These are phyloP conservation scores for Sebastes taczanowskii DNA, from an alignment of 2,797 vertebrate species.

Conservation along the genomic window DNA sequence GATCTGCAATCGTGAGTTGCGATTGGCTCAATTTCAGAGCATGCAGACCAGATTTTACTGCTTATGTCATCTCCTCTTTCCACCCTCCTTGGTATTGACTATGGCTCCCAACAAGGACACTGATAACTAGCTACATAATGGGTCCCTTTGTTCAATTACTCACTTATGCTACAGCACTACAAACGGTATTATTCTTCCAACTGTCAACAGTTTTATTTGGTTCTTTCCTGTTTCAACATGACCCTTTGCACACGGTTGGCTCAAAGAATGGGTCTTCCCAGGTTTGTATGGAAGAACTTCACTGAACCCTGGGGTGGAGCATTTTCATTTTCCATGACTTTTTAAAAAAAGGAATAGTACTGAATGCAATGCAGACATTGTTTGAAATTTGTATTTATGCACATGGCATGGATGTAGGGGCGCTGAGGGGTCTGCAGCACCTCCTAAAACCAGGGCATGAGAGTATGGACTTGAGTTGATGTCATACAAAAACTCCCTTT, in stretches of 20 bases:
- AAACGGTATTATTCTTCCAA: not conserved
- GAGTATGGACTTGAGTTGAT: fast-evolving
- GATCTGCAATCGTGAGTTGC: too few relatives aligned
- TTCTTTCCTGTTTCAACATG: not conserved
- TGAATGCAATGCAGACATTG: too few relatives aligned
- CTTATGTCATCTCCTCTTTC: too few relatives aligned
- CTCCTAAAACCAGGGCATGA: too few relatives aligned
- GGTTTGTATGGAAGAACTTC: not conserved
- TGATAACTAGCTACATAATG: not conserved
- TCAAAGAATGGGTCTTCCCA: not conserved
- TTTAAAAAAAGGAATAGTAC: fast-evolving
- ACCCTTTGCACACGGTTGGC: not conserved
- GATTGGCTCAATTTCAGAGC: too few relatives aligned
- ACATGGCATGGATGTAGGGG: too few relatives aligned
- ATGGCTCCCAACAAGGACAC: not conserved
- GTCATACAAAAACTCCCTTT: not conserved
- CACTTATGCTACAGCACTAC: not conserved
- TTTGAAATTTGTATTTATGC: too few relatives aligned
- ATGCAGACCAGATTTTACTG: too few relatives aligned
- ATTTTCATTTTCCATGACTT: not conserved
- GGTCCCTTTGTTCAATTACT: not conserved
- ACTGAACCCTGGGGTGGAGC: too few relatives aligned
- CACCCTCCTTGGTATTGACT: not conserved
- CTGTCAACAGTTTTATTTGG: not conserved
- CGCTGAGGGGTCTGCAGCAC: too few relatives aligned